Evolutionary conservation across 1,140 invertebrate genomes (phyloP).

Genomic region (Drosophila punjabiensis): DNA sequence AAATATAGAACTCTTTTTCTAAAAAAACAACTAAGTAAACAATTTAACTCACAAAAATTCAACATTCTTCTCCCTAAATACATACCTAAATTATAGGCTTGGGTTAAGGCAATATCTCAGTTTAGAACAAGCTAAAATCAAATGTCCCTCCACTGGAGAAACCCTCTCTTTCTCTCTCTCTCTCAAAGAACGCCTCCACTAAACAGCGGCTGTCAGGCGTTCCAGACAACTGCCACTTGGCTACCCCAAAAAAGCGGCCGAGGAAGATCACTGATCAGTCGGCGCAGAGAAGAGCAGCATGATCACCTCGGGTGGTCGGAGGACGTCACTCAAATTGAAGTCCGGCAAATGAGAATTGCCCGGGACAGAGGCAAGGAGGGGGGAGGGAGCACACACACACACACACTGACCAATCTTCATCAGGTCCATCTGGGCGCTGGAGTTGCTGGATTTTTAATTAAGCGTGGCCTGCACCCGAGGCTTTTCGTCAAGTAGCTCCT

Average conservation of each 20-base stretch:
- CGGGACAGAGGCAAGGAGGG: not conserved
- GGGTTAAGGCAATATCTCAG: constrained; percentile 24
- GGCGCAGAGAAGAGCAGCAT: constrained; percentile 7
- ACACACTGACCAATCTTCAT: constrained; percentile 40
- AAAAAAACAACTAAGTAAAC: constrained; percentile 1
- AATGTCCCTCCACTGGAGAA: not conserved
- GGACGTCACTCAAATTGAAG: constrained; percentile 82
- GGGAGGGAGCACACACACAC: not conserved
- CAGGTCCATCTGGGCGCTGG: constrained; percentile 41
- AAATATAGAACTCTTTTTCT: not conserved
- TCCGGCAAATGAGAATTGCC: constrained; percentile 77
- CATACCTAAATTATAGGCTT: constrained; percentile 6
- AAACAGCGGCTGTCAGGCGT: constrained; percentile 43
- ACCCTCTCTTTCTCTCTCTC: not conserved
- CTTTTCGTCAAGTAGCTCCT: constrained; percentile 59
- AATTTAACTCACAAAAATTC: not conserved
- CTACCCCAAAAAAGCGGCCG: constrained; percentile 49
- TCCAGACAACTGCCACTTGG: constrained; percentile 57
- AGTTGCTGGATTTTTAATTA: constrained; percentile 83
- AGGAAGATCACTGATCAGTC: constrained; percentile 19
- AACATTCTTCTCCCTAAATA: not conserved
- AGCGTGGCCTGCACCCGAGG: constrained; percentile 63
- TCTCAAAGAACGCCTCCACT: constrained; percentile 2
- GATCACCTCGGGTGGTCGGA: constrained; percentile 69
- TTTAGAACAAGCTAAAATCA: constrained; percentile 37